Base-by-base conservation (phyloP, 2,113 vertebrate genomes). In the Corythaixoides concolor region DNA sequence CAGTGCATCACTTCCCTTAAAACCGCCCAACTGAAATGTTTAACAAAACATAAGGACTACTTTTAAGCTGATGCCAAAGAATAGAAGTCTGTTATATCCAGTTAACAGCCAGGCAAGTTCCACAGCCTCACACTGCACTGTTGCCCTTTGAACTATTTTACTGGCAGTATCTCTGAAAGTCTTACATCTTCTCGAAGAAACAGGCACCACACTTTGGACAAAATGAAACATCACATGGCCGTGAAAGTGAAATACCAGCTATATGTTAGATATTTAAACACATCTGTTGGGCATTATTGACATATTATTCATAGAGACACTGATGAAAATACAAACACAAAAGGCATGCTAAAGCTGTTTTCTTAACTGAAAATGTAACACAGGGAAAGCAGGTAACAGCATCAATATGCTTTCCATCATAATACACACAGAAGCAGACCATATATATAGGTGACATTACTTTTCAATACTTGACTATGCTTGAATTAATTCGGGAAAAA, bases 401-500 rank as follows among this genome's bases (percentile, higher is more conserved):
- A 64, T 5, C 21, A 16, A 18, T 0, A 0, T 17, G 3, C 18
- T 66, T 56, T 9, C 45, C 10, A 28, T 56, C 30, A 32, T 6
- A 69, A 47, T 28, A 76, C 30, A 27, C 0, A 0, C 18, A 55
- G 28, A 6, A 72, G 63, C 37, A 82, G n/a, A 82, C 41, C 43
- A 22, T 9, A 43, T 16, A 53, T 32, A 22, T 2, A 53, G n/a
- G 37, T 47, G 49, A 30, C 5, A 6, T 15, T 53, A 43, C 35
- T 85, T 64, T 56, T 75, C 70, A 92, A n/a, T 49, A 60, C 22
- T 45, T 52, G 19, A 35, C 35, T 49, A 12, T 9, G 20, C n/a
- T 58, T 55, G 33, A 95, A 90, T 64, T 75, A 64, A 75, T 78
- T 75, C 76, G 84, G 83, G 52, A 78, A 87, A 96, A 90, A n/a